Evolutionary conservation across 2,113 vertebrate species (phyloP), one percentile per base, ranked within the genome.

Genomic region (Synchiropus splendidus): DNA sequence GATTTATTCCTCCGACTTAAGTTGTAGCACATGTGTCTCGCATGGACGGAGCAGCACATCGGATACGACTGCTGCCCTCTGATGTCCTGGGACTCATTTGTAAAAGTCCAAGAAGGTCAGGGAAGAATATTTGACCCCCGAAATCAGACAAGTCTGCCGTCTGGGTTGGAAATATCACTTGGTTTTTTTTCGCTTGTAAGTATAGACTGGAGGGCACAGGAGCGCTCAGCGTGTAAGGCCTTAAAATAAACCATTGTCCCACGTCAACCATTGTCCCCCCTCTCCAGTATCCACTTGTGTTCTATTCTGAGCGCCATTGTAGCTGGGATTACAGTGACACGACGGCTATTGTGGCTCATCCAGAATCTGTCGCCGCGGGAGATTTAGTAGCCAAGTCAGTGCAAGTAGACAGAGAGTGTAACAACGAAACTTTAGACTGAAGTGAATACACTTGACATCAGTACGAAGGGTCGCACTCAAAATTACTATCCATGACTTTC

Each of bases 1-100:
- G 80, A 85, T 85, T 81, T 84, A 83, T 78, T 74, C 58, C 51
- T 41, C 39, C 3, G 58, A 57, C 62, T 72, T 83, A 82, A 86
- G 74, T 74, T 70, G 64, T 73, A 85, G 74, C 80, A 83, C 70
- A 83, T 85, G 81, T 74, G 64, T 76, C 61, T 64, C 60, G 39
- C 71, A 75, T 71, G 60, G 72, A 67, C 67, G 64, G 66, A 64
- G 63, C 54, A 54, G 70, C 65, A 66, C 59, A 77, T 79, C 67
- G 54, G 73, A 77, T 79, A 69, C 67, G 77, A 80, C 44, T 60
- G 61, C 59, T 72, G 68, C 64, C 51, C 67, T 5, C 40, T 38
- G 31, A 64, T 27, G 54, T 53, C 67, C 63, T 58, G 74, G 62
- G 75, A 78, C 42, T 64, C 68, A 73, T 82, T 79, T 77, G 70